A percentile compares a stretch with the other conserved stretches of the same genome.
phyloP scores from a whole-genome alignment of 2,888 invertebrate species.

The Scelioninae gen. 1 region DNA sequence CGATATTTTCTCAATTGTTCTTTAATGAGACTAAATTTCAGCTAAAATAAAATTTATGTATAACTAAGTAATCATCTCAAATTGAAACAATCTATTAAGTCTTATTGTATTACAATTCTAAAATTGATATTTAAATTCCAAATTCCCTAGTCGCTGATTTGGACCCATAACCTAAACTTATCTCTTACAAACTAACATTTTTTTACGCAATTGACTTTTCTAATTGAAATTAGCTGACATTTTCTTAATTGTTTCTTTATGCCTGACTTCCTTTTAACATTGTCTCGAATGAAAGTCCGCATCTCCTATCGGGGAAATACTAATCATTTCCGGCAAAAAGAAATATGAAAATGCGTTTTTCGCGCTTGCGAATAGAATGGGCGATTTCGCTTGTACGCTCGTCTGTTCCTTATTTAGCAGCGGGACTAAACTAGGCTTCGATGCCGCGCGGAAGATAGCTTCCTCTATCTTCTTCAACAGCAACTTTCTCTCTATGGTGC shows the following conservation, averaged over 20 bases:
- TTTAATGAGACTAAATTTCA: too few relatives aligned
- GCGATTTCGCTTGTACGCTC: conserved; percentile 39
- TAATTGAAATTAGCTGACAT: conserved; percentile 22
- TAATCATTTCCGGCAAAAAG: conserved; percentile 30
- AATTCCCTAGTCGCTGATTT: too few relatives aligned
- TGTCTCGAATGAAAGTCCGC: conserved; percentile 25
- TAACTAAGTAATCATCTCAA: too few relatives aligned
- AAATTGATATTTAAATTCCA: too few relatives aligned
- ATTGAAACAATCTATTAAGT: too few relatives aligned
- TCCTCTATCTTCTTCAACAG: conserved; percentile 59
- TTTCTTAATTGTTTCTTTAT: conserved; percentile 21
- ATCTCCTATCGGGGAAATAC: conserved; percentile 8
- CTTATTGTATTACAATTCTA: too few relatives aligned
- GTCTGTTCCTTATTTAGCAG: conserved; percentile 51
- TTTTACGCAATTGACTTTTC: conserved; percentile 7
- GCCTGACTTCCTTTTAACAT: neutral
- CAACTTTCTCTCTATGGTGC: conserved; percentile 62
- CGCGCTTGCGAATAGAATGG: conserved; percentile 40
- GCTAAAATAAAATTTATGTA: too few relatives aligned
- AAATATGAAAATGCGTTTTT: conserved; percentile 36
- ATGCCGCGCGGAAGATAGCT: conserved; percentile 61
- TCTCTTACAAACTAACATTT: too few relatives aligned
- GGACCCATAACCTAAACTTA: too few relatives aligned
- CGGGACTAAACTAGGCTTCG: conserved; percentile 60
- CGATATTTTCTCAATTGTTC: too few relatives aligned